Base-by-base conservation (phyloP, 92 coral and sea anemone species). In the Diadumene lineata region DNA sequence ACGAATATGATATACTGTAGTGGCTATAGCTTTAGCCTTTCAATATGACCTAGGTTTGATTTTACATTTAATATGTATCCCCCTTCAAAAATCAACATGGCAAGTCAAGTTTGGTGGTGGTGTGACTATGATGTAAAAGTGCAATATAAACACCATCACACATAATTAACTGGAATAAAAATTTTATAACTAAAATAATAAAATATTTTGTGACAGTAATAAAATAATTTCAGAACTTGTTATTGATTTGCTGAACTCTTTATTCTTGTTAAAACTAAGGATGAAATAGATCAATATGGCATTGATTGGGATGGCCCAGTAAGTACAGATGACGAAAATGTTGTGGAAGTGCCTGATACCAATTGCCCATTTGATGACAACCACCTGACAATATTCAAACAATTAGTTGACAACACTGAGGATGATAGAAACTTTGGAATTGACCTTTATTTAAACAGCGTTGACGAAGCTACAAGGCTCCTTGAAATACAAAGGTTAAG, bases 291-390 rank as follows among this genome's bases (percentile, higher is more conserved):
- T 58, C 82, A 85, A 63, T 70, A 85, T 85, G 86, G 86, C 56
- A 69, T 80, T 56, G 82, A 80, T 60, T 85, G 90, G 82, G 74
- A 75, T 28, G 90, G 90, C 16, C 86, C 90, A 43, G 90, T 81
- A 31, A 62, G 70, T 79, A 68, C 84, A 22, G 73, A 80, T 61
- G 76, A 67, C 1, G 84, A 66, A 66, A 79, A 70, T 79, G 43
- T 79, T 7, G 88, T 84, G n/a, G 75, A 78, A 79, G 81, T 84
- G 28, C 84, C 84, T 38, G 84, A 84, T 51, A 84, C 88, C 3
- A n/a, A 62, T 2, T 77, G 79, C 55, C 87, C 83, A 70, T 56
- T 79, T 31, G 46, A 82, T 82, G 82, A 75, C 44, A 26, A 66
- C 64, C 33, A 75, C 31, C 68, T 82, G 79, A 69, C 38, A 65